Evolutionary conservation across 37 sponge, comb jelly and placozoan genomes (phyloP).

Genomic region (Theonella swinhoei): DNA sequence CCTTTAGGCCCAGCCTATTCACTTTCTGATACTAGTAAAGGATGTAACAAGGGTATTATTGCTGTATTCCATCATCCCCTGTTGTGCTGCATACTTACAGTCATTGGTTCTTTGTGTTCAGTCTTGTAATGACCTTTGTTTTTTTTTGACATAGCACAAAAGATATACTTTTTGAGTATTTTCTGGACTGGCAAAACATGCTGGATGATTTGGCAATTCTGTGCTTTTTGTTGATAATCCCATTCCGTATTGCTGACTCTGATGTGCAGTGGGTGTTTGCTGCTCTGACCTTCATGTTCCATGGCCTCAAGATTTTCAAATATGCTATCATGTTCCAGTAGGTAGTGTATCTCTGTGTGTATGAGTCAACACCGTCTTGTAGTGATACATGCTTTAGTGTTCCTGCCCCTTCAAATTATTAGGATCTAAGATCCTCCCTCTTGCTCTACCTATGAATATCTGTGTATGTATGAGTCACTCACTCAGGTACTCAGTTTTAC

Average conservation of each 20-base stretch:
- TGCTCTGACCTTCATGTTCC: constrained; percentile 10
- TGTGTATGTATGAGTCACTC: no score
- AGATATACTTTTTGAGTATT: not conserved
- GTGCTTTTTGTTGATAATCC: not conserved
- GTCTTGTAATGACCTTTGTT: not conserved
- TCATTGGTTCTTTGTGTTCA: no score
- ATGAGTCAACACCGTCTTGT: no score
- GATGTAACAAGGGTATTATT: no score
- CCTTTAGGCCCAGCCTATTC: no score
- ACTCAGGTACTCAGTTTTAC: no score
- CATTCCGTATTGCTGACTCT: not conserved
- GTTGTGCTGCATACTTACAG: no score
- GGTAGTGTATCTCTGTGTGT: no score
- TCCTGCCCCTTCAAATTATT: not conserved
- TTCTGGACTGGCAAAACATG: constrained; percentile 7
- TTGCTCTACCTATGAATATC: no score
- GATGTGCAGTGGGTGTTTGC: constrained; percentile 15
- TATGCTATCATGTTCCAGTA: not conserved
- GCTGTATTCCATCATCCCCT: no score
- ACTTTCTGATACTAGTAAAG: no score
- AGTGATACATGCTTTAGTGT: not conserved
- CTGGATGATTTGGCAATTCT: not conserved
- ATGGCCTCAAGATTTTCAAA: constrained; percentile 12
- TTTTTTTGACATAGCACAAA: not conserved
- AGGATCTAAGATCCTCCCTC: not conserved